phyloP scores from a whole-genome alignment of 2,797 vertebrate species.

The Sebastes cheni region DNA sequence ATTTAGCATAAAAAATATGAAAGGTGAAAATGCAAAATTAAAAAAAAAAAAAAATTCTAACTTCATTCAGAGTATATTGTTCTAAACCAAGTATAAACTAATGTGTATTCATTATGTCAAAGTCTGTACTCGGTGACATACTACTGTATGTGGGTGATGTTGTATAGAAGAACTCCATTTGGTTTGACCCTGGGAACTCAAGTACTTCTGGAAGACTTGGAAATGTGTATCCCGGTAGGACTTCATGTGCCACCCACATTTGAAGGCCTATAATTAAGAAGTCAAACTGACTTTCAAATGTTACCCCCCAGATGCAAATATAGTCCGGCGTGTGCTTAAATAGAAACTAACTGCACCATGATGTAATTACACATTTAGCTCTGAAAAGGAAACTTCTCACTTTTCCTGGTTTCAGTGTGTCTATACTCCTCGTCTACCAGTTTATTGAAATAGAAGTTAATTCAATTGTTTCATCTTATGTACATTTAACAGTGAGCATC shows the following conservation, averaged over 20 bases:
- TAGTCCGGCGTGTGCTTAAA: slow-evolving; percentile 57
- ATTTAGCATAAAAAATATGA: too few relatives aligned
- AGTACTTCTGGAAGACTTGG: slow-evolving; percentile 11
- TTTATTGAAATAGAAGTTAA: neutral
- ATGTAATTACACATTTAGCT: slow-evolving; percentile 64
- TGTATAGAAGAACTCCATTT: neutral
- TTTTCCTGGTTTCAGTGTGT: slow-evolving; percentile 12
- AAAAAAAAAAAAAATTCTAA: neutral
- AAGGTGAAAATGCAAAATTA: neutral
- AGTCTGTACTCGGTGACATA: neutral
- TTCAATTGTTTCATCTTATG: neutral
- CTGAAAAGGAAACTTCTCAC: slow-evolving; percentile 40
- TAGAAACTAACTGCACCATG: slow-evolving; percentile 63
- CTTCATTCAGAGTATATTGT: neutral
- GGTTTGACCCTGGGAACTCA: slow-evolving; percentile 51
- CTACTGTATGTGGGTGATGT: neutral
- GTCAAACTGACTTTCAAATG: slow-evolving; percentile 59
- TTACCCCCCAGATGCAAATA: slow-evolving; percentile 66
- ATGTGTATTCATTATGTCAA: neutral
- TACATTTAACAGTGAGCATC: neutral
- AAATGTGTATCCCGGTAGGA: slow-evolving; percentile 40
- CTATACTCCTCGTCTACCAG: neutral
- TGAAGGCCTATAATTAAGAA: slow-evolving; percentile 73
- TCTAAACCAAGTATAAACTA: neutral
- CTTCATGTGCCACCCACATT: slow-evolving; percentile 60